Evolutionary conservation across 2,888 invertebrate species (phyloP).

Genomic region (Chaetogeoica ovagalla): DNA sequence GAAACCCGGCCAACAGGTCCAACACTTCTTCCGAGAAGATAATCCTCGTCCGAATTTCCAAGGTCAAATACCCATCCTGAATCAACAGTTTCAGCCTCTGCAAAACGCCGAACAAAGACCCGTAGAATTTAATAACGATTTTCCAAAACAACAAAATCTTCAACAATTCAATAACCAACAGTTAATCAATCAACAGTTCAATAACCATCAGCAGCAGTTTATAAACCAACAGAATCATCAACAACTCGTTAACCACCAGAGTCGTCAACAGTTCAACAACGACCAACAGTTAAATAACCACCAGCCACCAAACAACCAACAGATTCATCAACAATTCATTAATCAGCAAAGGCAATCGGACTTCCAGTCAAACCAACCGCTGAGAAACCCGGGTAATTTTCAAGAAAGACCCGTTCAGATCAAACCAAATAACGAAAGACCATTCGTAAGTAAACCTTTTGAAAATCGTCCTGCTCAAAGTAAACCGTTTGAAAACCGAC

Average conservation of each 20-base stretch:
- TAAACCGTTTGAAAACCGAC: conserved; percentile 30
- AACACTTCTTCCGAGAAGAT: conserved; percentile 50
- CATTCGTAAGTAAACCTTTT: conserved; percentile 49
- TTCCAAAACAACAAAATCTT: conserved; percentile 37
- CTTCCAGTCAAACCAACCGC: conserved; percentile 15
- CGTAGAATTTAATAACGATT: conserved; percentile 10
- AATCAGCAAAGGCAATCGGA: conserved; percentile 36
- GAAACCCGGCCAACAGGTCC: conserved; percentile 36
- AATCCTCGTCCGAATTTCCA: conserved; percentile 45
- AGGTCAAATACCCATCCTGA: conserved; percentile 34
- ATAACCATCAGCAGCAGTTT: conserved; percentile 54
- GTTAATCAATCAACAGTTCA: conserved; percentile 23
- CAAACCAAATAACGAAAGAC: conserved; percentile 44
- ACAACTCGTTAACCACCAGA: conserved; percentile 6
- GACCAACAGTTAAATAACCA: too few relatives aligned
- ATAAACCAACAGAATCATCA: conserved; percentile 9
- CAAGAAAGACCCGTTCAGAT: conserved; percentile 46
- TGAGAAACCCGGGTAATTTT: conserved; percentile 6
- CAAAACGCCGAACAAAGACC: conserved; percentile 24
- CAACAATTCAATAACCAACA: conserved; percentile 53
- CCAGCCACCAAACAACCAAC: too few relatives aligned
- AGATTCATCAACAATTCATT: too few relatives aligned
- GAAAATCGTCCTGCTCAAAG: too few relatives aligned
- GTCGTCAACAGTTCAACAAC: conserved; percentile 5
- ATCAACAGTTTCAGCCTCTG: conserved; percentile 33